phyloP scores from a whole-genome alignment of 2,113 vertebrate genomes.

The Megaleporinus macrocephalus region DNA sequence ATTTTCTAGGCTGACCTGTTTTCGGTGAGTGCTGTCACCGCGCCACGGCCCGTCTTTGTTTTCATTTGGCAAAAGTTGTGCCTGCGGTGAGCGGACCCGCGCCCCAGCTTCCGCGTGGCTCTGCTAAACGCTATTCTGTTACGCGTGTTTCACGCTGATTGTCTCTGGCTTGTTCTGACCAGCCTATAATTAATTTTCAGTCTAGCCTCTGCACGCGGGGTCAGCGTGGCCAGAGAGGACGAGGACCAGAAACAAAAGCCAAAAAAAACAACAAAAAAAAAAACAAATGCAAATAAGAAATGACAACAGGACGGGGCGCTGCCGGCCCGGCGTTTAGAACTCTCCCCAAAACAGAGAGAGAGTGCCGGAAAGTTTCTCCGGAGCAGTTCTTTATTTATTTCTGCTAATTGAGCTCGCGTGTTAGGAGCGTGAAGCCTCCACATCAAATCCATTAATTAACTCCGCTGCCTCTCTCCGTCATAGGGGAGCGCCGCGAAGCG shows the following conservation, averaged over 20 bases:
- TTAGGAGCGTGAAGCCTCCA: conserved; percentile 61
- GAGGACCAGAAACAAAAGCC: not conserved
- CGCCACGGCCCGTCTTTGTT: too few species aligned
- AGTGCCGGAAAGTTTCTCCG: conserved; percentile 24
- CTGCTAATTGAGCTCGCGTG: conserved; percentile 64
- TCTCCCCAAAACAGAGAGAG: not conserved
- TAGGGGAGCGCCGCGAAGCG: conserved; percentile 22
- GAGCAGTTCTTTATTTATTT: conserved; percentile 14
- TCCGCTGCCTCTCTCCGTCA: conserved; percentile 57
- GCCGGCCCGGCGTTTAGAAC: conserved; percentile 26
- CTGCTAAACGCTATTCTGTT: conserved; percentile 61
- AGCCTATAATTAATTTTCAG: conserved; percentile 41
- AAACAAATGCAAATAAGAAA: not conserved
- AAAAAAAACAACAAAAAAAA: not conserved
- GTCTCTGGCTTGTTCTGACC: conserved; percentile 62
- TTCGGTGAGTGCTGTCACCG: too few species aligned
- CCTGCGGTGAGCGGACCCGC: too few species aligned
- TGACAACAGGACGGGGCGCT: conserved; percentile 3
- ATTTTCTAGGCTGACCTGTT: too few species aligned
- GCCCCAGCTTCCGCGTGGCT: conserved; percentile 56
- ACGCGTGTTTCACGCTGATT: conserved; percentile 66
- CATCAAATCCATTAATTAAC: conserved; percentile 73
- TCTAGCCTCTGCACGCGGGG: too few species aligned
- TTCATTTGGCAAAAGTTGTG: too few species aligned
- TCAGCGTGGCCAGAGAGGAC: too few species aligned